These are phyloP conservation scores for Atopsyche davidsoni DNA, from an alignment of 1,140 invertebrate genomes.

Conservation along the genomic window DNA sequence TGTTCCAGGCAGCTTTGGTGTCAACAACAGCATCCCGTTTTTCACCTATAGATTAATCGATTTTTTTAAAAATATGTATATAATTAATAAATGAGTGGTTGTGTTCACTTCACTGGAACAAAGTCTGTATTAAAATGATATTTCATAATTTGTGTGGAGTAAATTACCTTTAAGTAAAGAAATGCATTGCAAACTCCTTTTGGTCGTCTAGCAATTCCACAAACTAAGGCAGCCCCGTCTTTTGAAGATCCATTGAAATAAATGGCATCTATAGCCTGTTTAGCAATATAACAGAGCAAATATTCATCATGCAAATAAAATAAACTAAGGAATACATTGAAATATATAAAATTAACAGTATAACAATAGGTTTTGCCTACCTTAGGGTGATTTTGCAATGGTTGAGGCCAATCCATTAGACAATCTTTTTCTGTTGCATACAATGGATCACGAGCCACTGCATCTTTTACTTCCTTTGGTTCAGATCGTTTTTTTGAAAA, in stretches of 20 bases:
- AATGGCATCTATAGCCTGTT: constrained; percentile 53
- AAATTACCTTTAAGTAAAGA: constrained; percentile 45
- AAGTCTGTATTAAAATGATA: constrained; percentile 27
- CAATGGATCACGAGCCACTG: constrained; percentile 4
- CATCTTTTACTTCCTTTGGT: not conserved
- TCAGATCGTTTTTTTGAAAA: constrained; percentile 8
- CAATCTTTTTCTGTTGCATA: constrained; percentile 16
- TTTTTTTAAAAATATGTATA: constrained; percentile 1
- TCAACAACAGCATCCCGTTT: constrained; percentile 54
- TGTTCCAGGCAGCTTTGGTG: constrained; percentile 57
- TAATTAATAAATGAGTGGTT: too few species aligned
- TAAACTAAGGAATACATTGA: not conserved
- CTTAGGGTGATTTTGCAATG: constrained; percentile 38
- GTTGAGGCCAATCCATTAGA: constrained; percentile 46
- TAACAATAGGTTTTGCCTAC: constrained; percentile 22
- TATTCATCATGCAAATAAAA: not conserved
- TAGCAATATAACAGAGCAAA: not conserved
- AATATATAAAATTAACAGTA: too few species aligned
- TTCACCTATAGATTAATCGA: constrained; percentile 47
- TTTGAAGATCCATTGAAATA: constrained; percentile 53
- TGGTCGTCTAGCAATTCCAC: constrained; percentile 47
- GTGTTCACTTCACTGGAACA: constrained; percentile 18
- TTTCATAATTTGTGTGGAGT: constrained; percentile 21
- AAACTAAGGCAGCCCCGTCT: constrained; percentile 45
- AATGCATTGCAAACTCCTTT: constrained; percentile 49